Evolutionary conservation across 2,113 vertebrate genomes (phyloP).

Genomic region (Neopipo cinnamomea): DNA sequence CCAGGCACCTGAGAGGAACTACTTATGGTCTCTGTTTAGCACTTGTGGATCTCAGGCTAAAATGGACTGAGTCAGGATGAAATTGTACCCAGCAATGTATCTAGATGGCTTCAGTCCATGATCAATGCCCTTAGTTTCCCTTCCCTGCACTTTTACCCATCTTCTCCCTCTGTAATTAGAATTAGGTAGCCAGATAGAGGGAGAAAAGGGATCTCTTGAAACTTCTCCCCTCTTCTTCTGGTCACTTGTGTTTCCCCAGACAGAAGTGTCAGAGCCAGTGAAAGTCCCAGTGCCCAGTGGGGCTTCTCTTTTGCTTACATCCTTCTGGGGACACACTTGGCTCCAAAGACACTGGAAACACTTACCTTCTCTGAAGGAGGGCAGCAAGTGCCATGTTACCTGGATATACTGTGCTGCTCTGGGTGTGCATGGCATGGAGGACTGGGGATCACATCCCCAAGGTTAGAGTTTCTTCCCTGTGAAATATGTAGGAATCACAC

Average conservation of each 20-base stretch:
- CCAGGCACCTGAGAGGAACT: background rate
- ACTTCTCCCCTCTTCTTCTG: background rate
- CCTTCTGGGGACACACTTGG: background rate
- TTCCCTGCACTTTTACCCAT: background rate
- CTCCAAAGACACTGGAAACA: background rate
- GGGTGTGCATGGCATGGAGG: background rate
- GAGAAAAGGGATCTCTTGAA: background rate
- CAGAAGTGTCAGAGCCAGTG: background rate
- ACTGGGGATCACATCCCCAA: fast-evolving
- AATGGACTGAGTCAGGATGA: background rate
- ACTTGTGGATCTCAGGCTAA: background rate
- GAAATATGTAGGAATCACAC: background rate
- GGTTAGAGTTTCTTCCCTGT: background rate
- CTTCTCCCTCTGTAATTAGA: background rate
- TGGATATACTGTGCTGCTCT: background rate
- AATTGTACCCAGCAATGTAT: background rate
- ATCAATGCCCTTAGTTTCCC: background rate
- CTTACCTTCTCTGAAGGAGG: background rate
- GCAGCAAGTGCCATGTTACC: background rate
- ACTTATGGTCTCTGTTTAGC: background rate
- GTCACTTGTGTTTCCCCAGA: background rate
- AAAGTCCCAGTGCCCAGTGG: fast-evolving
- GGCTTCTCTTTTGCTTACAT: background rate
- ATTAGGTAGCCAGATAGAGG: background rate
- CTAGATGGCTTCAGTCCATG: background rate